Evolutionary conservation across 2,797 vertebrate genomes (phyloP).

Genomic region (Syngnathus rostellatus): DNA sequence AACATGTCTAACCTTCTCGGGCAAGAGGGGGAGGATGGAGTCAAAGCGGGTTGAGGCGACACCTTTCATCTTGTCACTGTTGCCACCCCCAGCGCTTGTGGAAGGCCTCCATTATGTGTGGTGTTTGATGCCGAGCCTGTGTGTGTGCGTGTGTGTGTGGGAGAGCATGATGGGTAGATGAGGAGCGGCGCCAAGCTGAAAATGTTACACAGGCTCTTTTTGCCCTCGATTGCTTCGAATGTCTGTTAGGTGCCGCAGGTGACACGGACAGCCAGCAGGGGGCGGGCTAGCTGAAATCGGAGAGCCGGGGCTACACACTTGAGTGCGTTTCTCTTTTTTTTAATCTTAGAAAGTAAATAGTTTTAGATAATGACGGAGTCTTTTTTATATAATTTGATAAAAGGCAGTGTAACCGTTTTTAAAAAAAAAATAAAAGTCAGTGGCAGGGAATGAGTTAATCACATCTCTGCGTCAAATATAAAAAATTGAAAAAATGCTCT

Average conservation of each 20-base stretch:
- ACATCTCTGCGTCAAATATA: slow-evolving; percentile 17
- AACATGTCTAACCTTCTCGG: slow-evolving; percentile 37
- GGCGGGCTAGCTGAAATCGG: slow-evolving; percentile 24
- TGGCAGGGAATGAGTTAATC: neutral
- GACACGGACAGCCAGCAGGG: slow-evolving; percentile 31
- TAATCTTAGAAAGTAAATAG: no score
- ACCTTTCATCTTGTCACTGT: slow-evolving; percentile 62
- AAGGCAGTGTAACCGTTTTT: no score
- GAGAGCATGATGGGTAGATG: slow-evolving; percentile 26
- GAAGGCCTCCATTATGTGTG: slow-evolving; percentile 50
- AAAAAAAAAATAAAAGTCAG: no score
- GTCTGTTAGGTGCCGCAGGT: slow-evolving; percentile 11
- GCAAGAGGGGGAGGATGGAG: neutral
- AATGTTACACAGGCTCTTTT: slow-evolving; percentile 42
- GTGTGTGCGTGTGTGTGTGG: slow-evolving; percentile 14
- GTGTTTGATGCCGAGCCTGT: slow-evolving; percentile 47
- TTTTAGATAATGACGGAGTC: no score
- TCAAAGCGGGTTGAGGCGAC: slow-evolving; percentile 55
- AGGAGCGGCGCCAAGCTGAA: slow-evolving; percentile 29
- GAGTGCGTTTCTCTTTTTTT: no score
- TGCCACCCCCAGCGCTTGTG: slow-evolving; percentile 35
- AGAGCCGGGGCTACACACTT: neutral
- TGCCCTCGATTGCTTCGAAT: slow-evolving; percentile 14
- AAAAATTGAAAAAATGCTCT: neutral
- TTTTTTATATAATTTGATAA: no score